Evolutionary conservation across 2,113 vertebrate species (phyloP), one percentile per base, ranked within the genome.

Genomic region (Poecilia latipinna): DNA sequence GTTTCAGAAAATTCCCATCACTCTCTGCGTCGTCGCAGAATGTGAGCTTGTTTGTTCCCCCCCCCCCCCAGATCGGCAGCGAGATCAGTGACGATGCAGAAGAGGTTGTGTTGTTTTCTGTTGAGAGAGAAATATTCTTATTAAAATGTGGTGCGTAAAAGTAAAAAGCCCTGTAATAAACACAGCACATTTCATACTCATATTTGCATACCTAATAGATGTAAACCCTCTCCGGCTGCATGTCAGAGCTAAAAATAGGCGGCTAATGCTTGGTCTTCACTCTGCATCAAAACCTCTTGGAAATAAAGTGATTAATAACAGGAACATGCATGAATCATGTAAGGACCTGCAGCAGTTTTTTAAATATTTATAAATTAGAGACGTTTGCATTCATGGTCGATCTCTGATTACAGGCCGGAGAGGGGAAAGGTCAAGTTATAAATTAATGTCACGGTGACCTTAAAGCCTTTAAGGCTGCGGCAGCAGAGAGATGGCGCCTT

Each of bases 91-190:
- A 22, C 31, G 65, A 33, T 61, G 60, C 60, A 61, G 1, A 48
- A 17, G 19, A 48, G 44, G 44, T 19, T 48, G 17, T 19, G 4
- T 19, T 48, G 4, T 48, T 48, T 48, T 17, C 17, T 19, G 15
- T 24, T 3, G 28, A 28, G 10, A 3, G 26, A 11, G 44, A 72
- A 12, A 62, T 19, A 2, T 24, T 62, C 61, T 72, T 39, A 42
- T 54, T 65, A 73, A 75, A 42, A 48, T 4, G 4, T 39, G 28
- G 1, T 19, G 19, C n/a, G 68, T 75, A 68, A 68, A 68, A 37
- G 5, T 35, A 48, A 4, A 68, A 28, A 15, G 2, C 2, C 7
- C 22, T 32, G 6, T 13, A 0, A 76, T 76, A 51, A 62, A 48
- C 37, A 51, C 33, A 61, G 42, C 7, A 42, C 4, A 10, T 42